Evolutionary conservation across 2,888 invertebrate species (phyloP), one percentile per base, ranked within the genome.

Genomic region (Aquatica leii): DNA sequence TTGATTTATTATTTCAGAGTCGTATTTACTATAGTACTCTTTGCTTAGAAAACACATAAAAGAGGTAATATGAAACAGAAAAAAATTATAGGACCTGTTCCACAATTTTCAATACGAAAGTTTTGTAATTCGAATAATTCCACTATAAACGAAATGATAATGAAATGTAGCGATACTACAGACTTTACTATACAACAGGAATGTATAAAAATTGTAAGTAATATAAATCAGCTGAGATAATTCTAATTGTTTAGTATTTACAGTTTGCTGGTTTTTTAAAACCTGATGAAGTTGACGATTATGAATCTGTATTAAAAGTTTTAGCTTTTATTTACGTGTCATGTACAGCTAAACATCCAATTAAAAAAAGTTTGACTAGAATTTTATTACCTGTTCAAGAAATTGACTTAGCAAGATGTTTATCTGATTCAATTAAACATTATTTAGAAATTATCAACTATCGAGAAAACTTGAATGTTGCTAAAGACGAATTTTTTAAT

Each of bases 341-440:
- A 14, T 41, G 57, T 5, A 65, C 66, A 57, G 52, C 66, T 12
- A 71, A 71, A 50, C 65, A 70, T 59, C 69, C 72, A 2, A 59
- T 74, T 18, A 71, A 72, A 54, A 75, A 74, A 59, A 73, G 69
- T 9, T 62, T 73, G 17, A 57, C 61, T 14, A 59, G 75, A 49
- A 67, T 69, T 14, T 59, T 75, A 18, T 17, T 14, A 9, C 49
- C 9, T 8, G 20, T 24, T 37, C 14, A 46, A 31, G 8, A 46
- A 17, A 11, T 24, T 15, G 14, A 49, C 9, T 8, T 24, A 2
- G n/a, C n/a, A 8, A n/a, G 24, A 31, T 8, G 21, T 5, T 37
- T 62, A 15, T 57, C 46, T 6, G 35, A 52, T 12, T 40, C n/a
- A 4, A 57, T 57, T 20, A 57, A 48, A 46, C 24, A 11, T 34